Evolutionary conservation across 2,888 invertebrate genomes (phyloP).

Genomic region (Ormyrus thymus): DNA sequence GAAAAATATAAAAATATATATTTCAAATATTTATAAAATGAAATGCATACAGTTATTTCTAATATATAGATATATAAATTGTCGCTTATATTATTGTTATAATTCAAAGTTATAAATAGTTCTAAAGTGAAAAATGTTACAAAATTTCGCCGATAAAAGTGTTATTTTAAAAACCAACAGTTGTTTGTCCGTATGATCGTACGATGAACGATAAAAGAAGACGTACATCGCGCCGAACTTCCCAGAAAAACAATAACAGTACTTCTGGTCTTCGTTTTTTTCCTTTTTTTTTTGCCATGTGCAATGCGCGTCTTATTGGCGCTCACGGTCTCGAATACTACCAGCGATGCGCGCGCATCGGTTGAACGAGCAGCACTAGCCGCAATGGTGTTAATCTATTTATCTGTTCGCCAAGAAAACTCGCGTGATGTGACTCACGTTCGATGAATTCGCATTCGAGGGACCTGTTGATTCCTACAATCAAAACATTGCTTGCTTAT

Average conservation of each 20-base stretch:
- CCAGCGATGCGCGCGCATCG: too few species aligned
- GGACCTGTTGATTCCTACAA: constrained; percentile 13
- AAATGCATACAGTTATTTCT: too few species aligned
- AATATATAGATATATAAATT: too few species aligned
- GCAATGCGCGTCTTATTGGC: constrained; percentile 20
- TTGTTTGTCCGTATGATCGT: neutral
- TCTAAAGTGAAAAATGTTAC: too few species aligned
- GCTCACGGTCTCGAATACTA: neutral
- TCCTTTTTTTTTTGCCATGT: constrained; percentile 13
- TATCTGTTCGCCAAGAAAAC: constrained; percentile 69
- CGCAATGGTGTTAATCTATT: constrained; percentile 70
- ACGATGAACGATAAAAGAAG: constrained; percentile 4
- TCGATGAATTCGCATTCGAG: constrained; percentile 48
- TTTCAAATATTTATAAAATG: too few species aligned
- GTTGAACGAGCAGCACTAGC: constrained; percentile 10
- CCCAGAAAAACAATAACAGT: constrained; percentile 22
- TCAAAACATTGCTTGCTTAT: too few species aligned
- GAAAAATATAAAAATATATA: too few species aligned
- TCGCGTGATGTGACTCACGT: constrained; percentile 68
- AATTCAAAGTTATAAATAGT: too few species aligned
- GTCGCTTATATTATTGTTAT: too few species aligned
- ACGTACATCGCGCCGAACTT: neutral
- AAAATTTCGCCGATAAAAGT: neutral
- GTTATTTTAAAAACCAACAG: neutral
- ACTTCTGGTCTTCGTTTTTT: neutral